A percentile compares a stretch with the other conserved stretches of the same genome.
These are phyloP conservation scores for Dicyema japonicum DNA, from an alignment of 1,140 invertebrate genomes.

Conservation along the genomic window DNA sequence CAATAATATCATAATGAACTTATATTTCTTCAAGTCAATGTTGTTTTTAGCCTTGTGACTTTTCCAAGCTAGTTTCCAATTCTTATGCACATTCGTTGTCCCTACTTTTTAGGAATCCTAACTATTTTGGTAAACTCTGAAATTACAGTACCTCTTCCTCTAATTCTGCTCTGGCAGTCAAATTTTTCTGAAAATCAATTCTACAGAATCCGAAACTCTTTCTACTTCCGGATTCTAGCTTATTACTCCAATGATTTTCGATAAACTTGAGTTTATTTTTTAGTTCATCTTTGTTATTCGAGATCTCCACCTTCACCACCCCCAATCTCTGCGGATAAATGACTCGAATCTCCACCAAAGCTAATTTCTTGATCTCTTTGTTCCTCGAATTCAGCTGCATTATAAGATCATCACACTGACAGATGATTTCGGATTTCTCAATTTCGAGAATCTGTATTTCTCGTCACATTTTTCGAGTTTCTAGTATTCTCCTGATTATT, in stretches of 20 bases:
- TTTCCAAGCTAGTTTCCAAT: conserved; percentile 11
- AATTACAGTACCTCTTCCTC: not conserved
- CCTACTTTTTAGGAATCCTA: conserved; percentile 16
- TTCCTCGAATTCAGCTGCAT: conserved; percentile 19
- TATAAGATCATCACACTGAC: conserved; percentile 19
- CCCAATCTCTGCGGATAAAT: not conserved
- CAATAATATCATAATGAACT: not conserved
- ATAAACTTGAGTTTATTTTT: conserved; percentile 15
- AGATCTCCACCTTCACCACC: not conserved
- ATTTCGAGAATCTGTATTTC: conserved; percentile 16
- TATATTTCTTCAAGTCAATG: not conserved
- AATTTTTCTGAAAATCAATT: conserved; percentile 8
- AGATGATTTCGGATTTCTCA: conserved; percentile 15
- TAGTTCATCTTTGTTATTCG: conserved; percentile 10
- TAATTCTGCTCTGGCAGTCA: not conserved
- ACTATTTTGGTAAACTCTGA: conserved; percentile 6
- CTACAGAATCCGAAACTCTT: conserved; percentile 9
- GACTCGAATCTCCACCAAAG: conserved; percentile 8
- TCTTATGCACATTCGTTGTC: conserved; percentile 17
- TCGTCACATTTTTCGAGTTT: conserved; percentile 20
- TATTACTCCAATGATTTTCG: conserved; percentile 14
- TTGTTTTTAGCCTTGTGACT: not conserved
- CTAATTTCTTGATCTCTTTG: conserved; percentile 15
- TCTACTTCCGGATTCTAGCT: conserved; percentile 14
- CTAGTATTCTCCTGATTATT: conserved; percentile 7